These are phyloP conservation scores for Callospermophilus lateralis DNA, from an alignment of 2,113 vertebrate genomes.

Conservation along the genomic window DNA sequence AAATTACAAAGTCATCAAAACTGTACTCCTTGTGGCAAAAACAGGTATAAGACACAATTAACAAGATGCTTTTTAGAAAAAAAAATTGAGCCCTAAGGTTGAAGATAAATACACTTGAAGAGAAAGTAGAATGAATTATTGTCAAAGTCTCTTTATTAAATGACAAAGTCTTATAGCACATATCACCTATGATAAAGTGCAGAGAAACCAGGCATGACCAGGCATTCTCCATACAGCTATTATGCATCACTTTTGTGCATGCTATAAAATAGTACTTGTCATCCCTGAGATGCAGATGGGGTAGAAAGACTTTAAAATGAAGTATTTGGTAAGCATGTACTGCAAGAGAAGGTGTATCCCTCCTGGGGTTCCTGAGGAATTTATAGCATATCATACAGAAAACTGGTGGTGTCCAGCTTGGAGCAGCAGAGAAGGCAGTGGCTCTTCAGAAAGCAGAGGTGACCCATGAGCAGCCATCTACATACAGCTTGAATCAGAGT, in stretches of 20 bases:
- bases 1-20: constrained; percentile 16
- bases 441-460: neutral
- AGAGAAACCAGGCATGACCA: neutral
- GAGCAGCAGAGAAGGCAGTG: neutral
- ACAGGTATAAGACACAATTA: neutral
- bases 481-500: neutral
- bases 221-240: neutral
- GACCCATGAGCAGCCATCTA: no score
- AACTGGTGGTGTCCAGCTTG: neutral
- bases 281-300: neutral
- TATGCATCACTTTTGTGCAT: rapidly evolving
- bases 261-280: neutral
- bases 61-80: neutral
- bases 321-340: neutral
- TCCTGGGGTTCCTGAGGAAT: neutral
- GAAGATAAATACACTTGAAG: neutral
- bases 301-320: neutral
- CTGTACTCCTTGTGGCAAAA: neutral
- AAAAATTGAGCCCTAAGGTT: neutral
- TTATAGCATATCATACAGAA: neutral
- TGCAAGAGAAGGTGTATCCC: neutral
- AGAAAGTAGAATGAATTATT: neutral
- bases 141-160: neutral
- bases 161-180: neutral
- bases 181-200: neutral